Conservation (phyloP, 2,888 invertebrate genomes). For the Netelia inedita region DNA sequence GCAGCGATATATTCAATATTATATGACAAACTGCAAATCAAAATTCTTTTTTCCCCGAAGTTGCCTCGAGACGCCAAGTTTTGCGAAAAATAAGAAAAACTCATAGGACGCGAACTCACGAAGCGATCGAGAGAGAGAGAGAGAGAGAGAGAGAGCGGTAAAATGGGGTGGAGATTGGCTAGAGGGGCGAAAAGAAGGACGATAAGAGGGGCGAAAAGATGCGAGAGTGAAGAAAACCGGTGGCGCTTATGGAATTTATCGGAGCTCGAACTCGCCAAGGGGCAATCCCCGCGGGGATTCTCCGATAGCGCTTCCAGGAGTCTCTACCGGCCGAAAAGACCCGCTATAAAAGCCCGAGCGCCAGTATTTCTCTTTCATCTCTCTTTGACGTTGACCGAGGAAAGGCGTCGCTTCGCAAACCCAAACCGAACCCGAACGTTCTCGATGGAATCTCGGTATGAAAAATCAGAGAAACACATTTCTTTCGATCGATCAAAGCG, state of each 20-base stretch:
- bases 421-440: too few species aligned
- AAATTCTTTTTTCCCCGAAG: too few species aligned
- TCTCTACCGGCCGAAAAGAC: neutral
- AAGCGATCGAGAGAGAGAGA: slow-evolving; percentile 5
- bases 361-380: neutral
- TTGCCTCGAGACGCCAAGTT: too few species aligned
- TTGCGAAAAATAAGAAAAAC: neutral
- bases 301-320: neutral
- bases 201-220: neutral
- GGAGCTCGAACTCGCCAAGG: neutral
- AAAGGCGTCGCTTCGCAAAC: neutral
- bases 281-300: neutral
- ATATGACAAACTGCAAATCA: too few species aligned
- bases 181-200: neutral
- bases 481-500: too few species aligned
- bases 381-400: neutral
- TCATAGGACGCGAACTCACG: neutral
- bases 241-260: neutral
- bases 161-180: neutral
- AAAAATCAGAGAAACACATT: neutral
- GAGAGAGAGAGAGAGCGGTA: neutral
- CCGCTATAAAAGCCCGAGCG: neutral
- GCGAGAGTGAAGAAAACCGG: neutral
- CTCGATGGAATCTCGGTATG: neutral
- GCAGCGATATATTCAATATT: too few species aligned